A percentile compares a stretch with the other conserved stretches of the same genome.
phyloP scores from a whole-genome alignment of 1,140 invertebrate genomes.

The Drosophila nebulosa region DNA sequence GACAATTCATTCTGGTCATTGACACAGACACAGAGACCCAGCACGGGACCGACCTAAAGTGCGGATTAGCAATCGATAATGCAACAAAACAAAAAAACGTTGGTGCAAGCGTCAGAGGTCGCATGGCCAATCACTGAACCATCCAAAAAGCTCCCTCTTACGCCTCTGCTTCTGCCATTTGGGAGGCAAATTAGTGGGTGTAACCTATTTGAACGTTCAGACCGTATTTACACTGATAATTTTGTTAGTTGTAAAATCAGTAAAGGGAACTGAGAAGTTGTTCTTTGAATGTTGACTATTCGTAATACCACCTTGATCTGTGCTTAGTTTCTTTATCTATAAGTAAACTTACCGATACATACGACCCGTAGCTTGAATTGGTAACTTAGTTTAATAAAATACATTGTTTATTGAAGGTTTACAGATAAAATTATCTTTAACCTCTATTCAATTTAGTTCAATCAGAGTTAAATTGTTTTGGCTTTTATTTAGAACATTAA shows the following conservation, averaged over 20 bases:
- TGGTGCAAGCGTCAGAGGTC: conserved; percentile 50
- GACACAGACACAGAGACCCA: conserved; percentile 6
- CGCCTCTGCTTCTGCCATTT: neutral
- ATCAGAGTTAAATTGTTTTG: too few species aligned
- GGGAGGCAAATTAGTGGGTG: neutral
- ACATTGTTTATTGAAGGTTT: too few species aligned
- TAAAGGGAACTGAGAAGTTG: neutral
- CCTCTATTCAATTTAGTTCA: too few species aligned
- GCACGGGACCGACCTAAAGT: conserved; percentile 36
- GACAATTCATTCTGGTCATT: conserved; percentile 33
- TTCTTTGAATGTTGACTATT: neutral
- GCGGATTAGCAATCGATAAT: conserved; percentile 54
- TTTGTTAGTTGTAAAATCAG: neutral
- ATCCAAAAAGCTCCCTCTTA: neutral
- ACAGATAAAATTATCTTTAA: too few species aligned
- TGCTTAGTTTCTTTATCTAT: neutral
- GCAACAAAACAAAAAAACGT: conserved; percentile 20
- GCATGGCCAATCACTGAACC: conserved; percentile 20
- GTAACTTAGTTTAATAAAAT: too few species aligned
- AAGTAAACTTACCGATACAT: too few species aligned
- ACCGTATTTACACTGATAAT: neutral
- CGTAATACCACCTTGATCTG: neutral
- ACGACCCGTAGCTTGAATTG: too few species aligned
- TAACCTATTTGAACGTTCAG: conserved; percentile 42
- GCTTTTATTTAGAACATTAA: too few species aligned